phyloP scores from a whole-genome alignment of 2,888 invertebrate genomes.

The Eledona agricola region DNA sequence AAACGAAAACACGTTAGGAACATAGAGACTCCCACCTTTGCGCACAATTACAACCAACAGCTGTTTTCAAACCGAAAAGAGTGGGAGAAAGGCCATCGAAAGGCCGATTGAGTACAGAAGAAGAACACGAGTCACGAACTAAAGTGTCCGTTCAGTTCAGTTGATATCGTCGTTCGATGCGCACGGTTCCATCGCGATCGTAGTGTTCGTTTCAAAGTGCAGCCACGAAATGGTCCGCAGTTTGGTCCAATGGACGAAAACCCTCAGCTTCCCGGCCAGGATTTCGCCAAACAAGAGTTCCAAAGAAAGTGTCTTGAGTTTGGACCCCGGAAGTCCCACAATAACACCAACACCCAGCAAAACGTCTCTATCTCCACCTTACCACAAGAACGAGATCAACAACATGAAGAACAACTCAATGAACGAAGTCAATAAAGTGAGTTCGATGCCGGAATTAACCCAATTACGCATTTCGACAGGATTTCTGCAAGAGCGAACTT shows the following conservation, averaged over 20 bases:
- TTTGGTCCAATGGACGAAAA: conserved; percentile 90
- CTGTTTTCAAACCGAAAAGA: conserved; percentile 53
- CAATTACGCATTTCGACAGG: conserved; percentile 32
- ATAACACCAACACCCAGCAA: conserved; percentile 71
- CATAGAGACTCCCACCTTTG: conserved; percentile 37
- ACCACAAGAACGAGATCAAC: conserved; percentile 59
- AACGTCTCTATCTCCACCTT: conserved; percentile 54
- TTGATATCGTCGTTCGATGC: conserved; percentile 32
- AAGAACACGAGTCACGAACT: conserved; percentile 46
- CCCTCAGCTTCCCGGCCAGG: conserved; percentile 87
- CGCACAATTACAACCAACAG: conserved; percentile 50
- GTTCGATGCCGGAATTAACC: conserved; percentile 37
- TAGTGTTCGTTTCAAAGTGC: conserved; percentile 24
- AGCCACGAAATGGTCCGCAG: conserved; percentile 91
- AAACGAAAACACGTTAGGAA: conserved; percentile 28
- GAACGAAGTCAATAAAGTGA: conserved; percentile 59
- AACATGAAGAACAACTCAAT: conserved; percentile 56
- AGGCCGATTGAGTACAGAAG: conserved; percentile 57
- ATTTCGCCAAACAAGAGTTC: conserved; percentile 82
- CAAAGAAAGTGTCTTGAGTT: conserved; percentile 74
- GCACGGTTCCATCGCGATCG: conserved; percentile 8
- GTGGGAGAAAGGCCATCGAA: conserved; percentile 60
- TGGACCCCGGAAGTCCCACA: conserved; percentile 65
- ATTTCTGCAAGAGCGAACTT: conserved; percentile 45
- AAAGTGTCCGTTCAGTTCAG: too few species aligned